Evolutionary conservation across 2,888 invertebrate species (phyloP), one percentile per base, ranked within the genome.

Genomic region (Pseudococcus viburni): DNA sequence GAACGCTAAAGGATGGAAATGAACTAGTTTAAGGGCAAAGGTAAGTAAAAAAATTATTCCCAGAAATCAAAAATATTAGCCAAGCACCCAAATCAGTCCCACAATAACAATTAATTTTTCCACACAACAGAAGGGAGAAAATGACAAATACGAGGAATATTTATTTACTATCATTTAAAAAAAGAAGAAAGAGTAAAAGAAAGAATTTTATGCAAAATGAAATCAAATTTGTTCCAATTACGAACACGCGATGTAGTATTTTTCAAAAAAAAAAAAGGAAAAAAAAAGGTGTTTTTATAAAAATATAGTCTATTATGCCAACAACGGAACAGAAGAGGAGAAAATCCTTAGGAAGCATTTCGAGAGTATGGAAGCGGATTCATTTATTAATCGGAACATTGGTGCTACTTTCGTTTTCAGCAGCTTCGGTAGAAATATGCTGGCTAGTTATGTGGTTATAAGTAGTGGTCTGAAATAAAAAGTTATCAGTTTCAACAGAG

Each of bases 361-460:
- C 77, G 77, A 77, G 33, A 77, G 33, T 77, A 77, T 48, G 26
- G 77, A 87, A 46, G 46, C 73, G 68, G 73, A 87, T 77, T 87
- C 73, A 48, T 26, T 87, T 77, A 87, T 87, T 87, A 77, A 33
- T 55, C 59, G 77, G 87, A 87, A 51, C 51, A 51, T 73, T 77
- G 73, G 22, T 33, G 77, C 48, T 87, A 68, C 85, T 86, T 59
- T 59, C 26, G 48, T 77, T 87, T 87, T 77, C 68, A 73, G 73
- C 77, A 73, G 77, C 87, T 33, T 48, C 87, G 19, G 64, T 68
- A 48, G 87, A 87, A 26, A 87, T 87, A 48, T 77, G 87, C 77
- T 73, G 73, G 87, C 87, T 87, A 46, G 87, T 73, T 87, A 87
- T 46, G 42, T 87, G 51, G 17, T 51, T 87, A 77, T 77, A 87